phyloP scores from a whole-genome alignment of 1,140 invertebrate species.

The Psix sp. region DNA sequence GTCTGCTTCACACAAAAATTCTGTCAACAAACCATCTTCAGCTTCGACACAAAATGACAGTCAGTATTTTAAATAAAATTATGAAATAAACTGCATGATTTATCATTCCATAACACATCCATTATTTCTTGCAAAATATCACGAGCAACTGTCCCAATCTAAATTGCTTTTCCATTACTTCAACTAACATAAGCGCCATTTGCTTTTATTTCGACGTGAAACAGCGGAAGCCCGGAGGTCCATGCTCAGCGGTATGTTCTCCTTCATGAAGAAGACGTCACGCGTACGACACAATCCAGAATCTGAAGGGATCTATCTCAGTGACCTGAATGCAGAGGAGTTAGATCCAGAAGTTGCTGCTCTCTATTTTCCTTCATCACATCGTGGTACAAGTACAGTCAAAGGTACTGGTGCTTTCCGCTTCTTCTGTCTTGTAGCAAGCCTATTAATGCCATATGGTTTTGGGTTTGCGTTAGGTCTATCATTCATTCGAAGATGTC shows the following conservation, averaged over 20 bases:
- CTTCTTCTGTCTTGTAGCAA: constrained; percentile 31
- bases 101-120: constrained; percentile 8
- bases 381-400: constrained; percentile 65
- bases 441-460: constrained; percentile 13
- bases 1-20: constrained; percentile 63
- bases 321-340: constrained; percentile 92
- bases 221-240: constrained; percentile 82
- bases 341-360: constrained; percentile 93
- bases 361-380: constrained; percentile 87
- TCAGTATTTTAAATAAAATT: constrained; percentile 54
- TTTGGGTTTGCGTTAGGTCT: not conserved
- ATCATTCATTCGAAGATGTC: too few species aligned
- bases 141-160: not conserved
- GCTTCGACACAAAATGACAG: constrained; percentile 64
- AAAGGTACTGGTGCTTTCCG: constrained; percentile 65
- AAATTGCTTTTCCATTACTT: constrained; percentile 36
- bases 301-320: constrained; percentile 92
- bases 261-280: constrained; percentile 91
- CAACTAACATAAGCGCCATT: constrained; percentile 63
- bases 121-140: constrained; percentile 8
- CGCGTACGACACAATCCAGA: constrained; percentile 82
- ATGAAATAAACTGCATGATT: constrained; percentile 10
- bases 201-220: constrained; percentile 61
- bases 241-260: constrained; percentile 93
- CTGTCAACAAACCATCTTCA: constrained; percentile 59